Conservation (phyloP, 1,140 invertebrate species). For the Drosophila lini region DNA sequence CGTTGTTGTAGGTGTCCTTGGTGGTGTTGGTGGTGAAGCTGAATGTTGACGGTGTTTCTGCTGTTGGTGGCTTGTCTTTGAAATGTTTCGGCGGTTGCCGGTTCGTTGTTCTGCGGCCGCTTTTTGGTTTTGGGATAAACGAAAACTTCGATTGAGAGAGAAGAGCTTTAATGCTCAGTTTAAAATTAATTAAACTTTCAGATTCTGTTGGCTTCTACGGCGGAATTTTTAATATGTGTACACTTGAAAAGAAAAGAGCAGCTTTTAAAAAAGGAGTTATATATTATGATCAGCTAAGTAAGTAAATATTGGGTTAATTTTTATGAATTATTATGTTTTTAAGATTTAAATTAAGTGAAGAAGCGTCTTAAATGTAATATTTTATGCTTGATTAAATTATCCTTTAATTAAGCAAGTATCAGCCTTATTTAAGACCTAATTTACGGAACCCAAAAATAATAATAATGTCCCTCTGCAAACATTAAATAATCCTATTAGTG, state of each 20-base stretch:
- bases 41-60: conserved; percentile 44
- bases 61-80: conserved; percentile 69
- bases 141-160: conserved; percentile 1
- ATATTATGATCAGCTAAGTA: too few relatives aligned
- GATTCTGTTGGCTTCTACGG: not conserved
- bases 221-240: not conserved
- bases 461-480: not conserved
- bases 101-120: conserved; percentile 56
- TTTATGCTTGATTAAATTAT: not conserved
- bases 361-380: too few relatives aligned
- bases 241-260: not conserved
- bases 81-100: conserved; percentile 65
- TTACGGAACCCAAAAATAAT: not conserved
- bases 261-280: too few relatives aligned
- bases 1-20: conserved; percentile 16
- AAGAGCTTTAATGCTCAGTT: conserved; percentile 14
- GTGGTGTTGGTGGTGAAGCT: conserved; percentile 22
- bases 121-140: conserved; percentile 52
- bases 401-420: not conserved
- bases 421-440: not conserved
- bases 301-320: too few relatives aligned
- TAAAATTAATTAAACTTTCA: conserved; percentile 26
- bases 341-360: too few relatives aligned
- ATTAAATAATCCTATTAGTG: conserved; percentile 10
- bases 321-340: too few relatives aligned